These are phyloP conservation scores for Mylabris phalerata DNA, from an alignment of 1,140 invertebrate species.

Conservation along the genomic window DNA sequence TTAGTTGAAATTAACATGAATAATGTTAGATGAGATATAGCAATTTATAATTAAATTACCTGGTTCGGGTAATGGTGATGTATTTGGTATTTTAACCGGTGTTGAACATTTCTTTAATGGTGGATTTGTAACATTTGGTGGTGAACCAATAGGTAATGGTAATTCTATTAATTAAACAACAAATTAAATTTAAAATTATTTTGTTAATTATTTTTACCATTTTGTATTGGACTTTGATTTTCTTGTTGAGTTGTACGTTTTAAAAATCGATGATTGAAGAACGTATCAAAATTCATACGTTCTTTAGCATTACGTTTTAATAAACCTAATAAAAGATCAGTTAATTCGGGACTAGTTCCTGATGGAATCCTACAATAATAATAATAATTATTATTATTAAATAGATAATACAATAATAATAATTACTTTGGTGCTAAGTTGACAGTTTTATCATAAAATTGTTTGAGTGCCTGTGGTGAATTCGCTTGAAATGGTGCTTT, in stretches of 20 bases:
- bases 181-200: too few species aligned
- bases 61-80: slow-evolving; percentile 22
- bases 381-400: slow-evolving; percentile 16
- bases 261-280: slow-evolving; percentile 89
- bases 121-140: slow-evolving; percentile 20
- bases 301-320: slow-evolving; percentile 90
- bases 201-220: slow-evolving; percentile 20
- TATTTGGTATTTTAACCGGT: slow-evolving; percentile 22
- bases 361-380: slow-evolving; percentile 69
- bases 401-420: background rate
- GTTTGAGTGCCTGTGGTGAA: slow-evolving; percentile 95
- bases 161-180: slow-evolving; percentile 22
- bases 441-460: slow-evolving; percentile 95
- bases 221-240: slow-evolving; percentile 32
- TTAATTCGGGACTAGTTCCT: slow-evolving; percentile 84
- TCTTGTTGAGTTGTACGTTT: slow-evolving; percentile 51
- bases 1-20: background rate
- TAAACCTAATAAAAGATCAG: slow-evolving; percentile 78
- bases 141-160: slow-evolving; percentile 32
- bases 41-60: slow-evolving; percentile 19
- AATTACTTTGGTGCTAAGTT: slow-evolving; percentile 90
- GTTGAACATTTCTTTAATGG: slow-evolving; percentile 28
- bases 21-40: background rate
- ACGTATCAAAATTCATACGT: slow-evolving; percentile 91
- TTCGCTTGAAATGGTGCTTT: slow-evolving; percentile 97